A percentile compares a stretch with the other conserved stretches of the same genome.
Conservation (phyloP, 2,797 vertebrate genomes). For the Zenarchopterus dispar region DNA sequence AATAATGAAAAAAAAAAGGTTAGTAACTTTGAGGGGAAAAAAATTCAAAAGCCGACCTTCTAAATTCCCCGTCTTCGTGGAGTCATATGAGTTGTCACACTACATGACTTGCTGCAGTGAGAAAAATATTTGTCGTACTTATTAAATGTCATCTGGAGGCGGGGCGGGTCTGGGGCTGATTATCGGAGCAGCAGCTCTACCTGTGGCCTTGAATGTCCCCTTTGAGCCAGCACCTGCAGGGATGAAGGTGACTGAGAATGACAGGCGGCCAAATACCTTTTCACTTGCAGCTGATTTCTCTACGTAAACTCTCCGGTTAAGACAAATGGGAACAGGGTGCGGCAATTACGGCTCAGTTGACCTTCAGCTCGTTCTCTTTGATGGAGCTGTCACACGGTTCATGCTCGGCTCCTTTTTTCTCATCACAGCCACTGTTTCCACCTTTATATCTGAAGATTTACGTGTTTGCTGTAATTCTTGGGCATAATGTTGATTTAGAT, state of each 20-base stretch:
- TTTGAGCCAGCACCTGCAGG: constrained; percentile 11
- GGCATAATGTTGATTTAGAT: background rate
- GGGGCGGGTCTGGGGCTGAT: background rate
- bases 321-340: constrained; percentile 57
- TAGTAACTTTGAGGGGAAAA: too few relatives aligned
- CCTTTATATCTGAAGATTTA: background rate
- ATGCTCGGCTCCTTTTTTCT: constrained; percentile 29
- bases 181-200: constrained; percentile 27
- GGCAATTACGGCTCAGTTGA: constrained; percentile 51
- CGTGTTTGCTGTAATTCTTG: constrained; percentile 13
- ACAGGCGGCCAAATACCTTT: constrained; percentile 65
- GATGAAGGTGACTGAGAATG: constrained; percentile 76
- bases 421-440: constrained; percentile 21
- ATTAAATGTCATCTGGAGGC: background rate
- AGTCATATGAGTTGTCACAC: background rate
- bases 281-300: constrained; percentile 65
- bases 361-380: constrained; percentile 66
- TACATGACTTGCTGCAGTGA: background rate
- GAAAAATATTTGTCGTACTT: background rate
- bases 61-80: too few relatives aligned
- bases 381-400: constrained; percentile 63
- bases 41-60: too few relatives aligned
- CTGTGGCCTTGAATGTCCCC: constrained; percentile 33
- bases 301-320: constrained; percentile 57
- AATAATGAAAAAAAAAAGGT: too few relatives aligned